Percentiles rank a stretch among this genome's conserved stretches.
phyloP scores from a whole-genome alignment of 2,113 vertebrate genomes.

The Collichthys lucidus region DNA sequence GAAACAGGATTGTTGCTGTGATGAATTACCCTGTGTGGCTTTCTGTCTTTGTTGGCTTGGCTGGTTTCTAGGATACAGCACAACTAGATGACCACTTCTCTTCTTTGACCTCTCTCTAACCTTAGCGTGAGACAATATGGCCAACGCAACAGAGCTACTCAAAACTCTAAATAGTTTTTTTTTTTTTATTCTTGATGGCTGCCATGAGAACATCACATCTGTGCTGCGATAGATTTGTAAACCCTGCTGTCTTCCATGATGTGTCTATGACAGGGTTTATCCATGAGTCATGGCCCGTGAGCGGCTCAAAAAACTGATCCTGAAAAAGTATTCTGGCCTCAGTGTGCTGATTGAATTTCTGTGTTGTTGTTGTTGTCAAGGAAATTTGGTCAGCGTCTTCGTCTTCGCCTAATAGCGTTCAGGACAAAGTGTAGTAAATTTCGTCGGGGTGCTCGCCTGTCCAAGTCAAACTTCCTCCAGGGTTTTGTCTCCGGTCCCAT shows the following conservation, averaged over 20 bases:
- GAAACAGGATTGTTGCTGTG: background rate
- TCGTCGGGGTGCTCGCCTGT: background rate
- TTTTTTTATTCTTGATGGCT: constrained; percentile 4
- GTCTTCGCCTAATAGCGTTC: constrained; percentile 14
- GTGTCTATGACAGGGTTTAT: constrained; percentile 41
- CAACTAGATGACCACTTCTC: background rate
- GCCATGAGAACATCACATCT: constrained; percentile 22
- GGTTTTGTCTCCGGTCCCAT: constrained; percentile 12
- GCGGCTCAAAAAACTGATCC: constrained; percentile 12
- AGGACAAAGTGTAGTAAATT: background rate
- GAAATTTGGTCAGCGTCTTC: constrained; percentile 15
- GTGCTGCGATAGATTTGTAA: constrained; percentile 10
- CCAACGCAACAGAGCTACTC: background rate
- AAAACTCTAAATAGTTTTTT: constrained; percentile 2
- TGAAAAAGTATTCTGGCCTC: background rate
- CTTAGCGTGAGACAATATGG: background rate
- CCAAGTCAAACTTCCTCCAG: background rate
- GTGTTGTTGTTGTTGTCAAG: constrained; percentile 3
- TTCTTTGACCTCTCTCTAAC: background rate
- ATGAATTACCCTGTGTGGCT: background rate
- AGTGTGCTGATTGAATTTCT: background rate
- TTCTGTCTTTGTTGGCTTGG: background rate
- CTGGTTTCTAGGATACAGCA: background rate
- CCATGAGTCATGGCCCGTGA: constrained; percentile 43
- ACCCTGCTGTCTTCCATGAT: constrained; percentile 36